Percentiles rank a stretch among this genome's conserved stretches.
phyloP scores from a whole-genome alignment of 1,140 invertebrate species.

The Eulimnadia texana region DNA sequence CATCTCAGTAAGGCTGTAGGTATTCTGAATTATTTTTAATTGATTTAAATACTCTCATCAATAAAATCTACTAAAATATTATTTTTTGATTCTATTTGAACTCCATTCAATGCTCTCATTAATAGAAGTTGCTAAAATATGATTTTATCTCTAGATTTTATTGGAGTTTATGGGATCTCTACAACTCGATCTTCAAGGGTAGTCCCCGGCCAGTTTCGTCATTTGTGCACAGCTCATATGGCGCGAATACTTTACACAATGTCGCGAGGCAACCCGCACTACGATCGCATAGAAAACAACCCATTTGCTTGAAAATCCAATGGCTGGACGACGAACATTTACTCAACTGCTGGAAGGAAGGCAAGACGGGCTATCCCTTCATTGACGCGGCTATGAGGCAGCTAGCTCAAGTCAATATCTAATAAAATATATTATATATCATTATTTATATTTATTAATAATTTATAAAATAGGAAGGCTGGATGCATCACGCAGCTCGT shows the following conservation, averaged over 20 bases:
- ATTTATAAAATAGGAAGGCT: constrained; percentile 30
- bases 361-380: constrained; percentile 57
- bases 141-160: constrained; percentile 40
- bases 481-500: constrained; percentile 58
- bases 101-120: not conserved
- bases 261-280: constrained; percentile 50
- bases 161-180: constrained; percentile 45
- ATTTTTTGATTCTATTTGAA: not conserved
- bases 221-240: constrained; percentile 52
- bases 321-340: constrained; percentile 48
- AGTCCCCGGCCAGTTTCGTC: constrained; percentile 29
- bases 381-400: constrained; percentile 66
- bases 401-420: constrained; percentile 35
- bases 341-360: constrained; percentile 48
- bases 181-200: constrained; percentile 36
- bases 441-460: too few relatives aligned
- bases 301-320: constrained; percentile 52
- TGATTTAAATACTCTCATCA: constrained; percentile 33
- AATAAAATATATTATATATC: too few relatives aligned
- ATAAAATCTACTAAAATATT: constrained; percentile 24
- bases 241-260: constrained; percentile 63
- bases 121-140: too few relatives aligned
- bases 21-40: constrained; percentile 29
- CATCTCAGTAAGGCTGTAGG: constrained; percentile 41
- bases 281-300: constrained; percentile 54